These are phyloP conservation scores for Bombus affinis DNA, from an alignment of 1,140 invertebrate genomes.

Conservation along the genomic window DNA sequence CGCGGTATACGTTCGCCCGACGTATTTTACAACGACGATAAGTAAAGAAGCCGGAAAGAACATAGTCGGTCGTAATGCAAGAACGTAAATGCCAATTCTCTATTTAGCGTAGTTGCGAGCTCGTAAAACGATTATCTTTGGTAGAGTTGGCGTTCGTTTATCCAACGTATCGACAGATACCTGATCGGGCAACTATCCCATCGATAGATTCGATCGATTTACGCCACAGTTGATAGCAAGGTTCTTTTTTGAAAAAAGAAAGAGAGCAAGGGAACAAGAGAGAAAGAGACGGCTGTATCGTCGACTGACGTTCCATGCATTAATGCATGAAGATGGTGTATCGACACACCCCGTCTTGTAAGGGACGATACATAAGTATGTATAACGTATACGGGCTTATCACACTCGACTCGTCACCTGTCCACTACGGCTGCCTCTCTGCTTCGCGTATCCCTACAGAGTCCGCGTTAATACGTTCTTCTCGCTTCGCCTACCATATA, in stretches of 20 bases:
- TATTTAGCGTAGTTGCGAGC: background rate
- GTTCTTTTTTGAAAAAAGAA: conserved; percentile 3
- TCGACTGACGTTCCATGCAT: conserved; percentile 58
- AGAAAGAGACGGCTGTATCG: conserved; percentile 16
- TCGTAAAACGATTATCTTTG: background rate
- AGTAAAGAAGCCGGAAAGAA: too few relatives aligned
- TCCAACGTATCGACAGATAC: conserved; percentile 40
- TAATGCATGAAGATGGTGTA: conserved; percentile 62
- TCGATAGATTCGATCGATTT: conserved; percentile 55
- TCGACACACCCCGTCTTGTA: conserved; percentile 36
- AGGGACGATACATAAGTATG: conserved; percentile 30
- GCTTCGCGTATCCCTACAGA: background rate
- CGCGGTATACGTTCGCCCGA: too few relatives aligned
- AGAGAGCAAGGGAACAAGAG: background rate
- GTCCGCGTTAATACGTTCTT: background rate
- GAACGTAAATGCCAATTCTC: too few relatives aligned
- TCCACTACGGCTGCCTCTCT: conserved; percentile 24
- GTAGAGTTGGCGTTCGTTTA: conserved; percentile 15
- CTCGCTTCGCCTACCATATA: background rate
- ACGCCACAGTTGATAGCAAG: conserved; percentile 20
- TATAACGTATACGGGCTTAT: conserved; percentile 24
- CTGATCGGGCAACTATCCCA: conserved; percentile 40
- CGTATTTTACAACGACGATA: too few relatives aligned
- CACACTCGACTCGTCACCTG: conserved; percentile 44
- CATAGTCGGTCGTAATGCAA: too few relatives aligned